phyloP scores from a whole-genome alignment of 1,140 invertebrate species.

The Chrysoperla carnea region DNA sequence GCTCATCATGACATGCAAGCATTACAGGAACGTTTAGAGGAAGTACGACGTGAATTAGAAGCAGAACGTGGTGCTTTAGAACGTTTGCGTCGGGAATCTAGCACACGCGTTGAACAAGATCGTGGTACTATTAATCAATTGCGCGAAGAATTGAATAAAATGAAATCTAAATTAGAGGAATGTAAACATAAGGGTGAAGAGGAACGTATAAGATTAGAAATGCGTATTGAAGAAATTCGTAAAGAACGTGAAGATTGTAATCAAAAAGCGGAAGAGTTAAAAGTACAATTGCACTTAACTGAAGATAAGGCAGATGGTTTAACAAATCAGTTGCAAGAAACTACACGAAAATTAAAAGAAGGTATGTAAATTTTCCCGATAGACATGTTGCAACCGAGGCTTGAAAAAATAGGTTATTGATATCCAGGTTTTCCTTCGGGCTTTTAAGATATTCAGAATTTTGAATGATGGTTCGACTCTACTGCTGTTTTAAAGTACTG shows the following conservation, averaged over 20 bases:
- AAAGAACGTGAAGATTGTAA: slow-evolving; percentile 49
- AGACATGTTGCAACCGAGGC: too few relatives aligned
- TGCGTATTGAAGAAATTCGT: slow-evolving; percentile 46
- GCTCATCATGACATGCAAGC: slow-evolving; percentile 77
- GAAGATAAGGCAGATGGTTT: slow-evolving; percentile 61
- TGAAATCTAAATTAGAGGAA: slow-evolving; percentile 50
- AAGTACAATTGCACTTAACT: slow-evolving; percentile 52
- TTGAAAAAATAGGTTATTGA: too few relatives aligned
- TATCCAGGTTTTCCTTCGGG: too few relatives aligned
- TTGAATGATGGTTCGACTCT: too few relatives aligned
- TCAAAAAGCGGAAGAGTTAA: slow-evolving; percentile 53
- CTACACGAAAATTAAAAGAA: slow-evolving; percentile 58
- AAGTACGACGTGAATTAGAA: slow-evolving; percentile 46
- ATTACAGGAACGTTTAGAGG: slow-evolving; percentile 53
- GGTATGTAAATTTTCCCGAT: slow-evolving; percentile 29
- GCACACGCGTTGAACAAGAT: slow-evolving; percentile 50
- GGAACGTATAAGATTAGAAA: slow-evolving; percentile 46
- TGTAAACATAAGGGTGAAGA: slow-evolving; percentile 42
- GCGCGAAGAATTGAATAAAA: slow-evolving; percentile 50
- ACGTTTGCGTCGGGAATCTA: slow-evolving; percentile 44
- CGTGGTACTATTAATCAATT: slow-evolving; percentile 46
- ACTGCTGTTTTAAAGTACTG: too few relatives aligned
- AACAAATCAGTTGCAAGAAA: slow-evolving; percentile 56
- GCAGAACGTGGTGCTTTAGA: slow-evolving; percentile 50
- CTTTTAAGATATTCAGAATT: too few relatives aligned